A percentile compares a stretch with the other conserved stretches of the same genome.
These are phyloP conservation scores for Hydropsyche betteni DNA, from an alignment of 2,888 invertebrate species.

Conservation along the genomic window DNA sequence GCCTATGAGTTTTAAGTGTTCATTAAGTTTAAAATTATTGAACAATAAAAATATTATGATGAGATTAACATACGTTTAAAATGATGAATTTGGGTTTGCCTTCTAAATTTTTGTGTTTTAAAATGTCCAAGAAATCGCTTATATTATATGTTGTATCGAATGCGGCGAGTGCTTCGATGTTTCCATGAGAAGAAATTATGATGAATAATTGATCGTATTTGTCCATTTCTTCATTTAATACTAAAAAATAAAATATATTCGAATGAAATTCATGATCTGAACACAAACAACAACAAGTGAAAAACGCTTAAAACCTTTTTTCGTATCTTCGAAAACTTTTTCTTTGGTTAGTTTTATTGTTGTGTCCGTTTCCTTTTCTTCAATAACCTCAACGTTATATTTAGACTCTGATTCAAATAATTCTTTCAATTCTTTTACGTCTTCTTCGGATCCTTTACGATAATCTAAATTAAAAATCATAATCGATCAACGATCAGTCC, in stretches of 20 bases:
- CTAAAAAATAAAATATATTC: not conserved
- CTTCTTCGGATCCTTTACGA: not conserved
- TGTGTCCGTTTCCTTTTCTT: no score
- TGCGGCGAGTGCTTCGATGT: not conserved
- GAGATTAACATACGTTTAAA: not conserved
- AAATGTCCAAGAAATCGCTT: not conserved
- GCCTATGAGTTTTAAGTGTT: not conserved
- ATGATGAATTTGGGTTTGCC: conserved; percentile 27
- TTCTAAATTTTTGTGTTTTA: not conserved
- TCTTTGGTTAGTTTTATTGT: no score
- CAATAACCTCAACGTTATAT: no score
- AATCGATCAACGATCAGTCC: no score
- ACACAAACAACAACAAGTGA: no score
- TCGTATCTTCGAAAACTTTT: no score
- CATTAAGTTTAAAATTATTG: no score
- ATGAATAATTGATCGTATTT: not conserved
- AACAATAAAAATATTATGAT: not conserved
- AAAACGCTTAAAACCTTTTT: no score
- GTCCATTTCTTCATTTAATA: not conserved
- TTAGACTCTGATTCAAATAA: not conserved
- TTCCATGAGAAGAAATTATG: not conserved
- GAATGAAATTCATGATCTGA: no score
- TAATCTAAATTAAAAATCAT: not conserved
- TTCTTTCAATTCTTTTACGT: not conserved
- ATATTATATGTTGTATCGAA: not conserved